Conservation (phyloP, 2,797 vertebrate species). For the Xenops minutus region DNA sequence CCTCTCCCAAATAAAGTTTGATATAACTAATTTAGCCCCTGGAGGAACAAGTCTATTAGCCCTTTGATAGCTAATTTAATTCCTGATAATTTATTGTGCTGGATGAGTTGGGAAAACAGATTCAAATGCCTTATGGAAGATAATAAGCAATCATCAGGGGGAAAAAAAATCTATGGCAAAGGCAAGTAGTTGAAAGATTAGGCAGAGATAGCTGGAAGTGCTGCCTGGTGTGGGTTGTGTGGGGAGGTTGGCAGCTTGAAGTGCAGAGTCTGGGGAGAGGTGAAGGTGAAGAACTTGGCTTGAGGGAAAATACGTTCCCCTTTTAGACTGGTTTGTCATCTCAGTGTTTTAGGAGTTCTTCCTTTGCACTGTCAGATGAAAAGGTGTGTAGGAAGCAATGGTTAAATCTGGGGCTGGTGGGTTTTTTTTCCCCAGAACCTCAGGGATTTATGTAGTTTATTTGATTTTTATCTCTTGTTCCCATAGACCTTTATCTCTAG, state of each 20-base stretch:
- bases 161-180: neutral
- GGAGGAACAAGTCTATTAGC: slow-evolving; percentile 3
- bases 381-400: neutral
- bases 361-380: neutral
- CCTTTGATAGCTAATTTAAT: slow-evolving; percentile 14
- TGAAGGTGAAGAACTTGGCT: neutral
- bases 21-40: slow-evolving; percentile 1
- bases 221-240: fast-evolving
- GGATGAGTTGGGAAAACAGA: neutral
- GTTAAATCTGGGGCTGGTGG: neutral
- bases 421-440: neutral
- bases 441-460: neutral
- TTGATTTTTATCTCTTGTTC: neutral
- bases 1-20: neutral
- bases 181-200: neutral
- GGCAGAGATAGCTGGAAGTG: neutral
- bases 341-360: neutral
- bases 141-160: neutral
- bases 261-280: neutral
- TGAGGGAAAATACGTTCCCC: neutral
- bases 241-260: neutral
- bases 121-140: neutral
- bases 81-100: slow-evolving; percentile 1
- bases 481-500: neutral
- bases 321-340: neutral